Conservation (phyloP, 2,797 vertebrate genomes). For the Pachyuromys duprasi region DNA sequence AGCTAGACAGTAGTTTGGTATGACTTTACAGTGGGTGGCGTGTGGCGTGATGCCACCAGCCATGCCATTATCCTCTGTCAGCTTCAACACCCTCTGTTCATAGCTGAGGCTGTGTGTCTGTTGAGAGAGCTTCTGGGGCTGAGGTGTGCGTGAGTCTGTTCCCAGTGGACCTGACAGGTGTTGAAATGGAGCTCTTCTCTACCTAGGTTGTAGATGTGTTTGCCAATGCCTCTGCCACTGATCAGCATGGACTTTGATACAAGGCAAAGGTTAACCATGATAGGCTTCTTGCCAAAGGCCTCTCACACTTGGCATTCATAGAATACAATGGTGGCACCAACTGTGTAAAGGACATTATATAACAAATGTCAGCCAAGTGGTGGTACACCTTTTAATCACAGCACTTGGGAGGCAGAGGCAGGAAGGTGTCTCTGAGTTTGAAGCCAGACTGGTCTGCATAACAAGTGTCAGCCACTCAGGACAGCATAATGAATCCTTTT, state of each 20-base stretch:
- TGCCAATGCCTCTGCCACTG: not conserved
- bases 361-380: not conserved
- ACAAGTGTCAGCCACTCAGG: too few species aligned
- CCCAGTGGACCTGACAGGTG: not conserved
- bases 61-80: not conserved
- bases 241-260: not conserved
- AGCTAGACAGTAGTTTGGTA: not conserved
- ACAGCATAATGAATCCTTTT: not conserved
- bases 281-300: not conserved
- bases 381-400: not conserved
- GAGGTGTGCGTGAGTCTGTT: not conserved
- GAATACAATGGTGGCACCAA: not conserved
- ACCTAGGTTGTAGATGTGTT: too few species aligned
- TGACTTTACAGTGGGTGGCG: not conserved
- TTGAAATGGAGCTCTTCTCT: not conserved
- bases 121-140: not conserved
- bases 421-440: not conserved
- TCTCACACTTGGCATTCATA: not conserved
- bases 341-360: not conserved
- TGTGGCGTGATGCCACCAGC: rapidly evolving
- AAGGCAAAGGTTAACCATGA: not conserved
- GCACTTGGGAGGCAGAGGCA: not conserved
- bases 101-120: not conserved
- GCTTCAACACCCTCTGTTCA: not conserved
- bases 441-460: not conserved